Percentiles rank a stretch among this genome's conserved stretches.
Evolutionary conservation across 2,888 invertebrate species (phyloP).

Genomic region (Scaeva pyrastri): DNA sequence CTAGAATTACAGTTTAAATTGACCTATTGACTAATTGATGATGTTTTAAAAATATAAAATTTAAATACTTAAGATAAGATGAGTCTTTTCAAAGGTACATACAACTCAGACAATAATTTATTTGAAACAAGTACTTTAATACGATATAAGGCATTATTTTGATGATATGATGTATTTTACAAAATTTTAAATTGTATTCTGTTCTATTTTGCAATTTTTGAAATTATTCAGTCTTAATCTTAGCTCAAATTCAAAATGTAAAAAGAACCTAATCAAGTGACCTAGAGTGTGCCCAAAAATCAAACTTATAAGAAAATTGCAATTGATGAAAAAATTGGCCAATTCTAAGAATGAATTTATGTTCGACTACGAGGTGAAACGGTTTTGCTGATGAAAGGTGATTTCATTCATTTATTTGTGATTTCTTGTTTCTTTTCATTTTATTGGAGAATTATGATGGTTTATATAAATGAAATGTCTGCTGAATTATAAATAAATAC

Average conservation of each 20-base stretch:
- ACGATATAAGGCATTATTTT: no score
- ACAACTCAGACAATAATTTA: no score
- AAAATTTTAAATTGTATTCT: no score
- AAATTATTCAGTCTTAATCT: no score
- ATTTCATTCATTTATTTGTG: slow-evolving; percentile 43
- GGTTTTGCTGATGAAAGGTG: slow-evolving; percentile 42
- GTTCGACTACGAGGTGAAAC: slow-evolving; percentile 33
- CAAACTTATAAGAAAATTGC: slow-evolving; percentile 22
- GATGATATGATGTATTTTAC: no score
- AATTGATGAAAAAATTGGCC: slow-evolving; percentile 47
- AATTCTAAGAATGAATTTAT: slow-evolving; percentile 40
- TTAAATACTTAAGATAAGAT: no score
- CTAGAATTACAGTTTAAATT: background rate
- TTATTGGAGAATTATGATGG: slow-evolving; percentile 44
- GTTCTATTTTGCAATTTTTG: no score
- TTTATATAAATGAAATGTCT: slow-evolving; percentile 32
- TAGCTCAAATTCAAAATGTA: no score
- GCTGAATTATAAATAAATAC: slow-evolving; percentile 21
- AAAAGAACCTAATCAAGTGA: background rate
- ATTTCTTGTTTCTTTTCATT: slow-evolving; percentile 7
- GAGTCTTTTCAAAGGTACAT: no score
- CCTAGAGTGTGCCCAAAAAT: background rate
- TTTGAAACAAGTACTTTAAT: no score
- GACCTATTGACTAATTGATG: no score
- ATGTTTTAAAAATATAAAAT: no score